Conservation (phyloP, 92 coral and sea anemone genomes). For the Palythoa grandis region DNA sequence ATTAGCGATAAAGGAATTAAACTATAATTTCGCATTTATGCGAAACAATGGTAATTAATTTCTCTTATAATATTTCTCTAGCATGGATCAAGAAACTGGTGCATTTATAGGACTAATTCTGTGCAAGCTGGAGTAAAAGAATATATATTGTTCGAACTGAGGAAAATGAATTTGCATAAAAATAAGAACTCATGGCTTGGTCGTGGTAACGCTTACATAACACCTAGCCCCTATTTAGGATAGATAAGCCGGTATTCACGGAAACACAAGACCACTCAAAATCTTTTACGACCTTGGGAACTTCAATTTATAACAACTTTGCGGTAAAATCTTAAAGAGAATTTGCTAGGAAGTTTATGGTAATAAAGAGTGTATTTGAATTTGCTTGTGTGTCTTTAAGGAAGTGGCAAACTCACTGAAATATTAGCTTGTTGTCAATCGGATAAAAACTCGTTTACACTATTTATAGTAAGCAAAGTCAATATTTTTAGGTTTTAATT, state of each 20-base stretch:
- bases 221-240: background rate
- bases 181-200: conserved; percentile 14
- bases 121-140: background rate
- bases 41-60: conserved; percentile 24
- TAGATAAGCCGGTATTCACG: background rate
- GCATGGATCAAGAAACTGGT: conserved; percentile 22
- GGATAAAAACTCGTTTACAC: background rate
- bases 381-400: conserved; percentile 32
- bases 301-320: background rate
- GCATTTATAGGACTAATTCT: conserved; percentile 29
- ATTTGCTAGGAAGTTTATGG: background rate
- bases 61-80: conserved; percentile 2
- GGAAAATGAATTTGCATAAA: conserved; percentile 29
- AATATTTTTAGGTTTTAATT: conserved; percentile 1
- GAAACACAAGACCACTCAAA: conserved; percentile 10
- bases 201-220: conserved; percentile 11
- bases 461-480: conserved; percentile 32
- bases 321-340: background rate
- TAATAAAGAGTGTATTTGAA: background rate
- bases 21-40: conserved; percentile 24
- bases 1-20: conserved; percentile 33
- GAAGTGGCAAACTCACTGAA: background rate
- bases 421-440: conserved; percentile 2
- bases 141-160: conserved; percentile 16
- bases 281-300: conserved; percentile 13